These are phyloP conservation scores for Crax fasciolata DNA, from an alignment of 2,797 vertebrate genomes.

Conservation along the genomic window DNA sequence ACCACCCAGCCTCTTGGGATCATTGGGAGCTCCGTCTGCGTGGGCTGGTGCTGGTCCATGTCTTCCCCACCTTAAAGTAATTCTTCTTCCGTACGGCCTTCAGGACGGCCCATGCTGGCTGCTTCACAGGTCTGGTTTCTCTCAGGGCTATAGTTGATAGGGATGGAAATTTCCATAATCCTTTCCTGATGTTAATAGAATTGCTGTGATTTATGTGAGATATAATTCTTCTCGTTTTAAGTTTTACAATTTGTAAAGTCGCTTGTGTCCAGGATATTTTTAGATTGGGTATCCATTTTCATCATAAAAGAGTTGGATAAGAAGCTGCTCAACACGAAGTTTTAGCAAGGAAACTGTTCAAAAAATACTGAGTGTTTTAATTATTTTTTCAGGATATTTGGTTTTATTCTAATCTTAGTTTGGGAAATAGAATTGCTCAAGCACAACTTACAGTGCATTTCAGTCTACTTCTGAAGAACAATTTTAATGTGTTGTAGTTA, in stretches of 20 bases:
- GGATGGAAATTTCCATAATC: conserved; percentile 50
- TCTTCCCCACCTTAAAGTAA: conserved; percentile 9
- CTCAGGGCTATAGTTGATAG: conserved; percentile 17
- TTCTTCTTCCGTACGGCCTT: not conserved
- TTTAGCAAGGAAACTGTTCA: not conserved
- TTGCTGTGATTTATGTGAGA: conserved; percentile 33
- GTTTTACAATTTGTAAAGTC: not conserved
- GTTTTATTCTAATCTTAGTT: conserved; percentile 1
- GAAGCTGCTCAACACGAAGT: not conserved
- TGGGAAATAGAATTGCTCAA: not conserved
- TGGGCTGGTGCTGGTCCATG: not conserved
- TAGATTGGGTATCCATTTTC: conserved; percentile 35
- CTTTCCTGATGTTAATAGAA: conserved; percentile 29
- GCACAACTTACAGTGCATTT: not conserved
- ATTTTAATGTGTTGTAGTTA: conserved; percentile 14
- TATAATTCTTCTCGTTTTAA: not conserved
- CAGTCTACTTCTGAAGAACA: not conserved
- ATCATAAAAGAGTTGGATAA: conserved; percentile 2
- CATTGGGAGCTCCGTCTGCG: accelerated
- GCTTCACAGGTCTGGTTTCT: conserved; percentile 59
- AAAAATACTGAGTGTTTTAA: not conserved
- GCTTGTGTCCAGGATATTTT: not conserved
- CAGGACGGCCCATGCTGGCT: conserved; percentile 9
- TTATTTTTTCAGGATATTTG: conserved; percentile 37
- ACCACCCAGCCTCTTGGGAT: not conserved